Base-by-base conservation (phyloP, 2,888 invertebrate species). In the Hemicrepidius hirtus region DNA sequence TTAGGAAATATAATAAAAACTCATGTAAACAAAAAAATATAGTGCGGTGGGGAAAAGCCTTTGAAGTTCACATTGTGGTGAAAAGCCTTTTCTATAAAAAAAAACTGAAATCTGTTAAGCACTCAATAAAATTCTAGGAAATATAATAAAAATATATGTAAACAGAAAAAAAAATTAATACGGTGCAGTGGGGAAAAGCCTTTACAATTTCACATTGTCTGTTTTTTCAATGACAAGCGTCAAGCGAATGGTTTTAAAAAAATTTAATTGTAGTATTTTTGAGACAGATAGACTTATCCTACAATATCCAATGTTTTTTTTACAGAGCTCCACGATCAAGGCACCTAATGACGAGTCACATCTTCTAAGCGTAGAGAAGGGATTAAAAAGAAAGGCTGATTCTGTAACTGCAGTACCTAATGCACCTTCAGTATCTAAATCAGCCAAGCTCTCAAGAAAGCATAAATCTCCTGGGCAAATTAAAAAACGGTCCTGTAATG, bases 401-500 rank as follows among this genome's bases (percentile, higher is more conserved):
- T 94, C 95, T 83, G 94, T 94, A 74, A 94, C 93, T 82, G 92
- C 94, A 40, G 95, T 95, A 87, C 91, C 91, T 80, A 90, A 91
- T 80, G 90, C 92, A 75, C 90, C 92, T 73, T 87, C 90, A 80
- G 93, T 93, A 83, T 91, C 94, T 79, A 91, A 94, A 71, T 93
- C 94, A 77, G 94, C 95, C 73, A 97, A 96, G 89, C 94, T 96
- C 84, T 94, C 95, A 63, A 94, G 96, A 65, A 90, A 98, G 84
- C 91, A 98, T 85, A 98, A 98, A 88, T 97, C 97, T 83, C 96
- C 96, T 78, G 91, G 98, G 82, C 98, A 97, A 88, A 95, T 96
- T 82, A 98, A 98, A 87, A 97, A 97, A 86, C 89, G 96, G 86
- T 94, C 94, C 76, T 97, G 97, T 87, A 96, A 96, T 87, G 96